Evolutionary conservation across 2,888 invertebrate species (phyloP), one percentile per base, ranked within the genome.

Genomic region (Pimpla rufipes): DNA sequence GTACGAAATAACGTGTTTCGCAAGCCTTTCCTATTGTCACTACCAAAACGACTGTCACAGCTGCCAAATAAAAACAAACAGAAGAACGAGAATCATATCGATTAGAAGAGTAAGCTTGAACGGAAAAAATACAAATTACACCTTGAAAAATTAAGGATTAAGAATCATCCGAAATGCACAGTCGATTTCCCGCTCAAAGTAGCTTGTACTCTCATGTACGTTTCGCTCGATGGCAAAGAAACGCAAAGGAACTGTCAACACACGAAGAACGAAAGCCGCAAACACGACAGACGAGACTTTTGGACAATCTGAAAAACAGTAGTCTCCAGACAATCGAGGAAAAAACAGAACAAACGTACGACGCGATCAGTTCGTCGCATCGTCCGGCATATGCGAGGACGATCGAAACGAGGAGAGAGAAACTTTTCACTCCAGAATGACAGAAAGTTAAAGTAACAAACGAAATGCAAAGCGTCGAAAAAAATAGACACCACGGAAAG

Each of bases 401-500:
- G 73, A 82, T 78, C 68, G 62, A 68, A 78, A 78, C 78, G 78
- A 45, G 73, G 68, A 78, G 55, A 68, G 62, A 68, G 77, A 66
- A 29, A 29, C 5, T 29, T 21, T 66, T 82, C 68, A 11, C 71
- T 47, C 67, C 52, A 67, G 67, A n/a, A 66, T 16, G 42, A 47
- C 47, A 42, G 42, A 59, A n/a, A 29, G 50, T 18, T 35, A 50
- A 74, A 62, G 1, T 37, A 55, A 71, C 73, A 59, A 70, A 77
- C 66, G 5, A 67, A 73, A 76, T 67, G 47, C 52, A 59, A 82
- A 83, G 79, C 78, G 75, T 77, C 70, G 68, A 62, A 68, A 59
- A 79, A 74, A 81, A 77, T 77, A 81, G 77, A 81, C 83, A 84
- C 70, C 80, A 81, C 35, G 29, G 80, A 81, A 74, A 52, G 18